Evolutionary conservation across 2,113 vertebrate species (phyloP).

Genomic region (Platysternon megacephalum): DNA sequence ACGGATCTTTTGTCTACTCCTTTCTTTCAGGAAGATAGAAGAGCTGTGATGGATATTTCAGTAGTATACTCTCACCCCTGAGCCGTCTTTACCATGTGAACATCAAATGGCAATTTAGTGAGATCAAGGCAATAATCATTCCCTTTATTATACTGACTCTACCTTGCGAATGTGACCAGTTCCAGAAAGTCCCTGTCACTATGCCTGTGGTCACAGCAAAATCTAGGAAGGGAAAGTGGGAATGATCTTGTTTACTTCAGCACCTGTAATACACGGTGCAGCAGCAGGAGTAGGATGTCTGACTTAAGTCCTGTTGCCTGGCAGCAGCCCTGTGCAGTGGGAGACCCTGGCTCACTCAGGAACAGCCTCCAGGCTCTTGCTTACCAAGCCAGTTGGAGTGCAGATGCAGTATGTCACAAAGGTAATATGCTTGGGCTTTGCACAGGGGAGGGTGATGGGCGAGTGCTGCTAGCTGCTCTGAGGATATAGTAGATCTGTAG

Average conservation of each 20-base stretch:
- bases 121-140: background rate
- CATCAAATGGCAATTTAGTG: background rate
- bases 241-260: background rate
- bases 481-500: background rate
- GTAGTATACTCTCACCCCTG: background rate
- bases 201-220: background rate
- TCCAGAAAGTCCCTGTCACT: background rate
- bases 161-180: background rate
- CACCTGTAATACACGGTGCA: background rate
- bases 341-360: background rate
- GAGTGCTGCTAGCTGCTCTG: background rate
- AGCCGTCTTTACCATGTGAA: background rate
- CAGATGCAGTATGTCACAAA: background rate
- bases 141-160: background rate
- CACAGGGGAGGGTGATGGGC: background rate
- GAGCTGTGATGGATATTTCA: background rate
- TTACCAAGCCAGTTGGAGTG: background rate
- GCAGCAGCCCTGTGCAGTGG: background rate
- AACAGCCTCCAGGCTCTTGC: background rate
- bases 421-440: background rate
- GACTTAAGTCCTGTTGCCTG: background rate
- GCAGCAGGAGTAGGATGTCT: background rate
- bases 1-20: background rate
- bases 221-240: background rate
- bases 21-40: background rate